Evolutionary conservation across 2,113 vertebrate genomes (phyloP).

Genomic region (Cyprinodon variegatus): DNA sequence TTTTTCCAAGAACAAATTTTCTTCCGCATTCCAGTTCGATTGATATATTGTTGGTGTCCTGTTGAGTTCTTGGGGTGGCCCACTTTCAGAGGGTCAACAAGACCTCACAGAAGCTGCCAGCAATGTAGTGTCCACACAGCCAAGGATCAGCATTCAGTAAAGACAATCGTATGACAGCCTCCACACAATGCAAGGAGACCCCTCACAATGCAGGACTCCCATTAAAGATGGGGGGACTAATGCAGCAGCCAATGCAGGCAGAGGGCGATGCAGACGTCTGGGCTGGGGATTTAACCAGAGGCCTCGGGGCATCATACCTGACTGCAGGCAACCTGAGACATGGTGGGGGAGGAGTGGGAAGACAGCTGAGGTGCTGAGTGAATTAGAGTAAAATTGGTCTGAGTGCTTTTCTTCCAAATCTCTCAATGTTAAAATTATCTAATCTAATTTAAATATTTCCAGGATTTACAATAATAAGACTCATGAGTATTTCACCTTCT

Average conservation of each 20-base stretch:
- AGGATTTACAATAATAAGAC: not conserved
- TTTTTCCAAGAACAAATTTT: slow-evolving; percentile 11
- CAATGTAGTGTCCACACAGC: slow-evolving; percentile 35
- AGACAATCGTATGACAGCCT: slow-evolving; percentile 53
- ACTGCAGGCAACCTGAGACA: slow-evolving; percentile 70
- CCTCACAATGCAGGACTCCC: slow-evolving; percentile 52
- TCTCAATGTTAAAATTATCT: not conserved
- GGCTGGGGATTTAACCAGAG: slow-evolving; percentile 67
- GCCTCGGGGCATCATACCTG: slow-evolving; percentile 68
- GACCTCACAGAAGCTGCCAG: slow-evolving; percentile 52
- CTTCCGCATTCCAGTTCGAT: slow-evolving; percentile 20
- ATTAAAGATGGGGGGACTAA: slow-evolving; percentile 47
- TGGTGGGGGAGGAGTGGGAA: slow-evolving; percentile 6
- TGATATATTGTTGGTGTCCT: slow-evolving; percentile 13
- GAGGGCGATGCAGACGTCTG: slow-evolving; percentile 71
- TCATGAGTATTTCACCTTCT: no score
- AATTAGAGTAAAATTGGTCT: not conserved
- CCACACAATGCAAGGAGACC: slow-evolving; percentile 20
- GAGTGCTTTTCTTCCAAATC: not conserved
- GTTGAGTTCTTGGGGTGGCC: slow-evolving; percentile 13
- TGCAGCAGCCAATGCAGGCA: slow-evolving; percentile 61
- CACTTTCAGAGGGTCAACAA: slow-evolving; percentile 31
- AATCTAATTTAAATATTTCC: not conserved
- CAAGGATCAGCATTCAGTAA: slow-evolving; percentile 30
- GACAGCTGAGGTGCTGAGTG: slow-evolving; percentile 5